Percentiles rank a stretch among this genome's conserved stretches.
These are phyloP conservation scores for Lymantria monacha DNA, from an alignment of 2,888 invertebrate genomes.

Conservation along the genomic window DNA sequence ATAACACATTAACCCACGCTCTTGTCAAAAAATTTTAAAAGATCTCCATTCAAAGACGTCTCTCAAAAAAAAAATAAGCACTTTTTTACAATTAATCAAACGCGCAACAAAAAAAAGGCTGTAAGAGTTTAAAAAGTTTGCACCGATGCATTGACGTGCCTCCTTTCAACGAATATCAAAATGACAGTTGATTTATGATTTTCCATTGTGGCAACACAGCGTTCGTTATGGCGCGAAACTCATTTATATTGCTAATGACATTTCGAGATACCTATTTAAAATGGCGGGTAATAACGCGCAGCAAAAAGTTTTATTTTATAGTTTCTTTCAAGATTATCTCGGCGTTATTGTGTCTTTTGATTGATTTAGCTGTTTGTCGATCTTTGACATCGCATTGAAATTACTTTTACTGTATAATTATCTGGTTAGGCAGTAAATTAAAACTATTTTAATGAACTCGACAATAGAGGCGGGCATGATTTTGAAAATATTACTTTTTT, in stretches of 20 bases:
- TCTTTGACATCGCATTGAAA: constrained; percentile 38
- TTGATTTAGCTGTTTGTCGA: constrained; percentile 44
- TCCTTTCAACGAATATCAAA: constrained; percentile 77
- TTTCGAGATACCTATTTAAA: constrained; percentile 63
- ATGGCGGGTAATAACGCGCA: constrained; percentile 55
- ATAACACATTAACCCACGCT: constrained; percentile 36
- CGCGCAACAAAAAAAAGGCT: constrained; percentile 42
- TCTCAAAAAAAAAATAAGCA: constrained; percentile 41
- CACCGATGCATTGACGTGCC: constrained; percentile 75
- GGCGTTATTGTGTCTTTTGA: constrained; percentile 39
- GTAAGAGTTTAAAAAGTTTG: constrained; percentile 70
- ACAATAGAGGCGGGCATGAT: neutral
- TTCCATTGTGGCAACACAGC: constrained; percentile 71
- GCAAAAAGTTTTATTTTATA: constrained; percentile 43
- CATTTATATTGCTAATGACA: constrained; percentile 77
- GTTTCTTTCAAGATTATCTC: constrained; percentile 44
- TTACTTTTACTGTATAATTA: constrained; percentile 29
- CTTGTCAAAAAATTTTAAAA: constrained; percentile 38
- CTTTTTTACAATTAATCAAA: constrained; percentile 71
- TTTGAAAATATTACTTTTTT: neutral
- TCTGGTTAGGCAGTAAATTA: constrained; percentile 9
- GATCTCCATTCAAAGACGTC: constrained; percentile 45
- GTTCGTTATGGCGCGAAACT: constrained; percentile 76
- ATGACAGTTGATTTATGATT: constrained; percentile 77
- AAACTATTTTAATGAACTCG: neutral